Evolutionary conservation across 2,797 vertebrate genomes (phyloP), one percentile per base, ranked within the genome.

Genomic region (Falco berigora): DNA sequence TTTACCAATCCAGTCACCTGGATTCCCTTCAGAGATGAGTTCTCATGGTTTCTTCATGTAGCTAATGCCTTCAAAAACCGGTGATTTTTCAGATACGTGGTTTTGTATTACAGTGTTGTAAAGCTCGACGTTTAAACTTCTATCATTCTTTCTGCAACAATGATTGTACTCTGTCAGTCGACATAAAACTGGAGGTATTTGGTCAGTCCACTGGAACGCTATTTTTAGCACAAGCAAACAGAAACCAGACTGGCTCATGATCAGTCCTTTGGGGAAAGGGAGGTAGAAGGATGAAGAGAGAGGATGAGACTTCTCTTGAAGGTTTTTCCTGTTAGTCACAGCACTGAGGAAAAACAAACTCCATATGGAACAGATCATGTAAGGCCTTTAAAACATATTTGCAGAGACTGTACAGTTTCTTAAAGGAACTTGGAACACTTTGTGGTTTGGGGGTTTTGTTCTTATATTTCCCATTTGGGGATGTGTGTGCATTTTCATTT

Each of bases 251-350:
- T 82, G 77, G 79, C 83, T 88, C 28, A 88, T 79, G 92, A 88
- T 88, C 47, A 55, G 44, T 20, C 91, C 84, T 79, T 90, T 90
- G 85, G 90, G 94, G 73, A 95, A 91, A 93, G 0, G 3, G 94
- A 94, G 94, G 85, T 75, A 86, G 68, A 91, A 90, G 50, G 92
- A 92, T 80, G 87, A 87, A 91, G 89, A 87, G 42, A 94, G 80
- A 89, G 75, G 91, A 95, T 96, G 89, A 96, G 81, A 83, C 85
- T 92, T 94, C 92, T 88, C 36, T 90, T 92, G 91, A 95, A 96
- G 80, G 93, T 95, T 96, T 96, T 96, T 93, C 95, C 90, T 95
- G 88, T 96, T 95, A 97, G 93, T 96, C 96, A 96, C 78, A 95
- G 93, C 24, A 53, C 63, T 50, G 80, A 91, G 77, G 44, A 86